Base-by-base conservation (phyloP, 92 coral and sea anemone species). In the Parazoanthus darwini region DNA sequence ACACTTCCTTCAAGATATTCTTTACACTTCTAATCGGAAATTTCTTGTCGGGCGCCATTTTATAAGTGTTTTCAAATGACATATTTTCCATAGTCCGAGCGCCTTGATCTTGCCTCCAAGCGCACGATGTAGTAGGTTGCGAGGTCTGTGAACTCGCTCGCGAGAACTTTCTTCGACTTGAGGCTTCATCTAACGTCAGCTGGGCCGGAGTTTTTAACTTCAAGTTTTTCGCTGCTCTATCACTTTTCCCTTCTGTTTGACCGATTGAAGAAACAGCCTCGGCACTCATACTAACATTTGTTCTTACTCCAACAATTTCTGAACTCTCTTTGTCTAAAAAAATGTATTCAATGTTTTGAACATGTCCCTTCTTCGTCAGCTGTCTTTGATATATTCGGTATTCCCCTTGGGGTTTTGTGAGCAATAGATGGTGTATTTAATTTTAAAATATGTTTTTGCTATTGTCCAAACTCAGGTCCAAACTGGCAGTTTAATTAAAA, bases 11-110 rank as follows among this genome's bases (percentile, higher is more conserved):
- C 85, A 97, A 86, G 63, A 97, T 89, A 3, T 81, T 58, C 65
- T 92, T 95, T 7, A 95, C 93, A 51, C 85, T 93, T 26, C 92
- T 82, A 74, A 88, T 92, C 7, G 99, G 99, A 79, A 97, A 97
- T 63, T 92, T 93, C 37, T 85, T 89, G 56, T 85, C 92, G 0
- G 99, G 99, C 13, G 90, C 81, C 94, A 90, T 95, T 90, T 93
- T 91, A 88, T 78, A 97, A 0, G 98, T 95, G 56, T 97, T 97
- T 89, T 97, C 97, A 77, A 84, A 46, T 29, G 80, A 74, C 7
- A 86, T 74, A 77, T 94, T 94, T 54, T 90, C 88, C n/a, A 48
- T 90, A 14, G 84, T 85, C 3, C 93, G 95, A 15, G 89, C 88
- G 50, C 79, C 43, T 14, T 79, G 88, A 51, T 92, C 94, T 86